phyloP scores from a whole-genome alignment of 2,113 vertebrate genomes.

The Dicerorhinus sumatrensis region DNA sequence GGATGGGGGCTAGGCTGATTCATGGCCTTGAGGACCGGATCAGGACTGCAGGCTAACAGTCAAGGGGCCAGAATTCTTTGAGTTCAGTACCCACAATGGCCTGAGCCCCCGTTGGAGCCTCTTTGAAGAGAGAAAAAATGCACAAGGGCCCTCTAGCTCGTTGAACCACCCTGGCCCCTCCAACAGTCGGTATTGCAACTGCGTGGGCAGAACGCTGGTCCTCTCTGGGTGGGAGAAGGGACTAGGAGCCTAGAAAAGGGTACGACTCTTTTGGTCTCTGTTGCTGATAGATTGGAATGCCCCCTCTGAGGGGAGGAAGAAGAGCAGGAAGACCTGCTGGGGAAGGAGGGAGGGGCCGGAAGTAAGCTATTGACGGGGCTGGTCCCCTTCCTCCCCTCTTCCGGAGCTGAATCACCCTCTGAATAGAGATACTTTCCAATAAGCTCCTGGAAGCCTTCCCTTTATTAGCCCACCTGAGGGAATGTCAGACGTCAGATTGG shows the following conservation, averaged over 20 bases:
- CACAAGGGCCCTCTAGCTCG: fast-evolving
- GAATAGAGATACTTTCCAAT: conserved; percentile 57
- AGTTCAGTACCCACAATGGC: background rate
- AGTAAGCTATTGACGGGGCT: background rate
- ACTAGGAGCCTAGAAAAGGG: background rate
- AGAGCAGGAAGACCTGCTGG: background rate
- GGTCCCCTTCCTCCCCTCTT: background rate
- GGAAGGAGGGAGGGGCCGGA: background rate
- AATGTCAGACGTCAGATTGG: conserved; percentile 41
- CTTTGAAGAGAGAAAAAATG: background rate
- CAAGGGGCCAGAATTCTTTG: background rate
- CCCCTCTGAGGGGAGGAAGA: background rate
- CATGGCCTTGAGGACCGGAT: background rate
- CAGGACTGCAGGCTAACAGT: background rate
- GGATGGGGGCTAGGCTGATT: background rate
- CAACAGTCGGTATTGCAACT: background rate
- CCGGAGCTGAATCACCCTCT: conserved; percentile 13
- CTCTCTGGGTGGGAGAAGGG: background rate
- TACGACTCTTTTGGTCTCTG: background rate
- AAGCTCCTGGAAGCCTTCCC: conserved; percentile 62
- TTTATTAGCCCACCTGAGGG: conserved; percentile 71
- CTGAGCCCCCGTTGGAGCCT: background rate
- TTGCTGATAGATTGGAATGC: background rate
- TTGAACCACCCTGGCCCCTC: background rate
- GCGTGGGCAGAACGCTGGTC: background rate